phyloP scores from a whole-genome alignment of 2,888 invertebrate genomes.

The Bellardia pandia region DNA sequence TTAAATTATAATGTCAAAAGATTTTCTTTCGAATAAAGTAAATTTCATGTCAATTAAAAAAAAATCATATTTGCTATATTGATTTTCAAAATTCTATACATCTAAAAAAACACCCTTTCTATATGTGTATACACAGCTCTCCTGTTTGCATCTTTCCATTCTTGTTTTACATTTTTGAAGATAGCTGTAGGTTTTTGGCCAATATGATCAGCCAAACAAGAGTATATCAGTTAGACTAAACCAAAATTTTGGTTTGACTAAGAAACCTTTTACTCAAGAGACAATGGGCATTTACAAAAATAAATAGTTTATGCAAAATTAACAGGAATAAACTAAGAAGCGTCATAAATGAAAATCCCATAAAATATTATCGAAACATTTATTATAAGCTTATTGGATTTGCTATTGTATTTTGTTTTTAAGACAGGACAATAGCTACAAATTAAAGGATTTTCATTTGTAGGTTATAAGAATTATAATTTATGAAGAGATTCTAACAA shows the following conservation, averaged over 20 bases:
- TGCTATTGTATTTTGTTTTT: background rate
- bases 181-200: conserved; percentile 58
- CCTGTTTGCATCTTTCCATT: conserved; percentile 33
- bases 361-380: conserved; percentile 47
- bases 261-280: conserved; percentile 39
- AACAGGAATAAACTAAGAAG: conserved; percentile 54
- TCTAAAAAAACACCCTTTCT: no score
- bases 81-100: no score
- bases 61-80: no score
- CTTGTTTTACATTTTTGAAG: conserved; percentile 1
- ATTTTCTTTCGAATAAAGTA: no score
- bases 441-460: conserved; percentile 52
- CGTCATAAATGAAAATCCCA: conserved; percentile 39
- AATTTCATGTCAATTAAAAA: no score
- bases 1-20: no score
- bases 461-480: conserved; percentile 21
- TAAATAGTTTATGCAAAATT: conserved; percentile 58
- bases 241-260: conserved; percentile 71
- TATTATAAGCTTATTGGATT: conserved; percentile 61
- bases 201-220: conserved; percentile 59
- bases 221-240: conserved; percentile 55
- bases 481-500: conserved; percentile 40
- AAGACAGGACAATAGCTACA: conserved; percentile 45
- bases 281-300: conserved; percentile 22
- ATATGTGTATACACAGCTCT: background rate